Evolutionary conservation across 2,888 invertebrate species (phyloP), one percentile per base, ranked within the genome.

Genomic region (Halocaridina rubra): DNA sequence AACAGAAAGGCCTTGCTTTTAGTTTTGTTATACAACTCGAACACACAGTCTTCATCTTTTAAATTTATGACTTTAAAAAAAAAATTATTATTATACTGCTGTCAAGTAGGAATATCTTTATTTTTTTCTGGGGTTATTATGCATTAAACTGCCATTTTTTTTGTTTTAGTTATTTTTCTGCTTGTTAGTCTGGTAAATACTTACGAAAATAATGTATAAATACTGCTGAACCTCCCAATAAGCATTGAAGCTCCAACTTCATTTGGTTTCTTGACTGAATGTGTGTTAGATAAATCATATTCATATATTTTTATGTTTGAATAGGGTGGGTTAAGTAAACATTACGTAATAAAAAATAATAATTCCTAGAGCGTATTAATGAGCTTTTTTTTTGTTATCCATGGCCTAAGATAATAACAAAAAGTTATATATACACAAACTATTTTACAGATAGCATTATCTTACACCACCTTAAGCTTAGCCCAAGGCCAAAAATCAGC

Each of bases 401-500:
- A 32, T 82, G 77, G 76, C 81, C 81, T 77, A 22, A 67, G 46
- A 67, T 32, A 53, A 33, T 64, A 69, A 59, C 71, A 74, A 77
- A 80, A 30, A 76, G 39, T 27, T 82, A 82, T 81, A 59, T 81
- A 81, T 76, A 81, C 57, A 46, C 75, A 57, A 16, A 76, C 75
- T 81, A 81, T 76, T 81, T 76, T 76, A 81, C 53, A 75, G 61
- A 64, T 30, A 69, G 69, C 57, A 71, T 57, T 82, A 82, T 82
- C 81, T 72, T 77, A 82, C 81, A 82, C 64, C 81, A 74, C 61
- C 72, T 33, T 33, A 80, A 69, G 72, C 69, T 72, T 33, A 71
- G 72, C 72, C 53, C 72, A 61, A 27, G 72, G 33, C 80, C n/a
- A n/a, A n/a, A 80, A 33, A 57, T 71, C 69, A 64, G 69, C 76